phyloP scores from a whole-genome alignment of 2,797 vertebrate species.

The Rachycentron canadum region DNA sequence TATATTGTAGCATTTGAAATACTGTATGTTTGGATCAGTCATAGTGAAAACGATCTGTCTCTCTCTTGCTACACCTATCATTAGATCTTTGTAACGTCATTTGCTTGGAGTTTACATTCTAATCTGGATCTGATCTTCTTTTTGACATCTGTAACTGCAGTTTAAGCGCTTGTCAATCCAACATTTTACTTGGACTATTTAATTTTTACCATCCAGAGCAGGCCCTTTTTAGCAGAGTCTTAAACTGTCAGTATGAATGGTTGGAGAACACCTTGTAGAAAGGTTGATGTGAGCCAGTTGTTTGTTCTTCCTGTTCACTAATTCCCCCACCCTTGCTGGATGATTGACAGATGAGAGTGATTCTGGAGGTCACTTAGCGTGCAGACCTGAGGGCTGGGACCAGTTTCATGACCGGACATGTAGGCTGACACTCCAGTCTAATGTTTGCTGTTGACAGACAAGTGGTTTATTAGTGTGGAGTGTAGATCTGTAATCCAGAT shows the following conservation, averaged over 20 bases:
- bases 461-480: conserved; percentile 58
- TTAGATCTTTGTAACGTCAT: conserved; percentile 19
- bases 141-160: conserved; percentile 26
- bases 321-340: conserved; percentile 16
- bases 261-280: conserved; percentile 26
- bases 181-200: conserved; percentile 28
- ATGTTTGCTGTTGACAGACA: conserved; percentile 69
- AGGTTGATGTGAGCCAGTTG: conserved; percentile 31
- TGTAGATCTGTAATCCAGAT: conserved; percentile 56
- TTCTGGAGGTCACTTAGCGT: conserved; percentile 54
- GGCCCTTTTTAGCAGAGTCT: conserved; percentile 20
- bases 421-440: conserved; percentile 49
- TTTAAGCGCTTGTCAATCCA: conserved; percentile 22
- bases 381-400: conserved; percentile 56
- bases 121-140: conserved; percentile 21
- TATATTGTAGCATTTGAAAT: neutral
- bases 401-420: conserved; percentile 67
- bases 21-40: neutral
- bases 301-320: conserved; percentile 60
- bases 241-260: conserved; percentile 48
- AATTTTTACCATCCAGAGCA: conserved; percentile 28
- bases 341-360: conserved; percentile 76
- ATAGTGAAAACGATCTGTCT: neutral
- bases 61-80: neutral
- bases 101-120: conserved; percentile 21